A percentile compares a stretch with the other conserved stretches of the same genome.
Evolutionary conservation across 2,113 vertebrate species (phyloP).

Genomic region (Ascaphus truei): DNA sequence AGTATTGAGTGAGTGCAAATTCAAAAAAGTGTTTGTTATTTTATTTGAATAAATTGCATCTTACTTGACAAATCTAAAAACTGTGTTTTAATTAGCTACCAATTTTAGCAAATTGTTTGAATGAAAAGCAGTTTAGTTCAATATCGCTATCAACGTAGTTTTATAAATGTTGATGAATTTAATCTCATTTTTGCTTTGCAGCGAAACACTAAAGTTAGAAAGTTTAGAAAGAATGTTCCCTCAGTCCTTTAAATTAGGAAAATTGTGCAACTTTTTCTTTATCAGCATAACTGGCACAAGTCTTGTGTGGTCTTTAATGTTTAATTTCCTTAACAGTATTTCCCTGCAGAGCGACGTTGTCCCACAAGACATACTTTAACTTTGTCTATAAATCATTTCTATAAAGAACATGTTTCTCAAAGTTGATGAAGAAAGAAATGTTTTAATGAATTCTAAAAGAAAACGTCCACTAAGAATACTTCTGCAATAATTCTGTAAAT

Average conservation of each 20-base stretch:
- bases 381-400: not conserved
- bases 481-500: not conserved
- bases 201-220: not conserved
- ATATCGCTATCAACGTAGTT: too few relatives aligned
- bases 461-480: conserved; percentile 4
- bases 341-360: not conserved
- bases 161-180: not conserved
- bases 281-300: conserved; percentile 18
- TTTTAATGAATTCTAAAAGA: not conserved
- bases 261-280: not conserved
- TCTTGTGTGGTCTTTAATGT: conserved; percentile 13
- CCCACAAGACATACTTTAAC: not conserved
- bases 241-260: not conserved
- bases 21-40: too few relatives aligned
- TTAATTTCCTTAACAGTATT: not conserved
- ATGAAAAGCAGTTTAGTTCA: too few relatives aligned
- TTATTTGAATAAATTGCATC: too few relatives aligned
- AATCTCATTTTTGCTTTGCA: conserved; percentile 3
- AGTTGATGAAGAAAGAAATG: not conserved
- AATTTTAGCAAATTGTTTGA: too few relatives aligned
- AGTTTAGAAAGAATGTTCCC: not conserved
- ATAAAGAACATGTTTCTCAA: not conserved
- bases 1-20: too few relatives aligned
- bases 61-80: too few relatives aligned
- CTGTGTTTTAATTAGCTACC: too few relatives aligned